Base-by-base conservation (phyloP, 2,113 vertebrate species). In the Epinephelus lanceolatus region DNA sequence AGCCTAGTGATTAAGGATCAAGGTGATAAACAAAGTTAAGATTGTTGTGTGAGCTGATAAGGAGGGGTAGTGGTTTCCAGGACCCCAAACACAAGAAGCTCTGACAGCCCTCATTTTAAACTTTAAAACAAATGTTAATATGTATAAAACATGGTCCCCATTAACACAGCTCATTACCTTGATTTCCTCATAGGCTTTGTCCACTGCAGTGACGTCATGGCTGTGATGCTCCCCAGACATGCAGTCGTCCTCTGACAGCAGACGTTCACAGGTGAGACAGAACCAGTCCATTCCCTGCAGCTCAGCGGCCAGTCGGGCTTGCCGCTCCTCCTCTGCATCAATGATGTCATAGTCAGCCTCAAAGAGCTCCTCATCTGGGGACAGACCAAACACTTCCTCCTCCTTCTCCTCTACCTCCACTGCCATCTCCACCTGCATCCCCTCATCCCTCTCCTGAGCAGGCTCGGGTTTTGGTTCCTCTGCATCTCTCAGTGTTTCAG, bases 231-330 rank as follows among this genome's bases (percentile, higher is more conserved):
- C 93, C 66, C 91, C 96, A 83, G 95, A 95, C 27, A 90, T 80
- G 56, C 91, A 94, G 80, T 97, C 96, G 27, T 94, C 94, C 71
- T 96, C 93, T 80, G 96, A 95, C 90, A 99, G 95, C 72, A 96
- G 96, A 88, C 94, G 93, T 81, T 91, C 96, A 87, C 98, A 99
- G 59, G 94, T 94, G 51, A 95, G 90, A 89, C 98, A 99, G 33
- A 97, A 99, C 42, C 95, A 96, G 86, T 99, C 96, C 88, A 95
- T 88, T 72, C 96, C 96, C 12, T 90, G 66, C 79, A 95, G 96
- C 89, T 96, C 96, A 2, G 40, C 69, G 81, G 97, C 96, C 84
- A 88, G 93, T 42, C 93, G 93, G 56, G 94, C 91, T 74, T 93
- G 93, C 45, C 88, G 91, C n/a, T 90, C 74, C 18, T 97, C 96